phyloP scores from a whole-genome alignment of 2,797 vertebrate species.

The Alca torda region DNA sequence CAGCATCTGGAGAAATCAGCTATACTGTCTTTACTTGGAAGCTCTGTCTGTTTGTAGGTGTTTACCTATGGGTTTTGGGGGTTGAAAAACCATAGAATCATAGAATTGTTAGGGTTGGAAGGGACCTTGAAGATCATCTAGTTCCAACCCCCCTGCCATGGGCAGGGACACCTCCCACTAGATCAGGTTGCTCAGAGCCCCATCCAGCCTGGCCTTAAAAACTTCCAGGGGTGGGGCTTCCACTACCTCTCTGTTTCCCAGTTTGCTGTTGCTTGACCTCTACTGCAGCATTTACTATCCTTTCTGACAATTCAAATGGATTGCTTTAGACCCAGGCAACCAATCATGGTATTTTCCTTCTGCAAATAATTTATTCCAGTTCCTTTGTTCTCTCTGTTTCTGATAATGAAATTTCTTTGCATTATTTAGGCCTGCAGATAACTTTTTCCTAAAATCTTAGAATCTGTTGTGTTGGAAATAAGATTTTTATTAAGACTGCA shows the following conservation, averaged over 20 bases:
- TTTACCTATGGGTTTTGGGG: background rate
- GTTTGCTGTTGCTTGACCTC: background rate
- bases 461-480: background rate
- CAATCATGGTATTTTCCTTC: background rate
- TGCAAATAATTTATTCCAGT: background rate
- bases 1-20: background rate
- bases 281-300: background rate
- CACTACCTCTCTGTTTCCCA: background rate
- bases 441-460: background rate
- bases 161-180: too few species aligned
- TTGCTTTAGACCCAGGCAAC: background rate
- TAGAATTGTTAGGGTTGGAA: too few species aligned
- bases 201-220: too few species aligned
- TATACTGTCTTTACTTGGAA: background rate
- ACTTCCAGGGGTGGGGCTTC: too few species aligned
- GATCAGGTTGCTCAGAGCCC: too few species aligned
- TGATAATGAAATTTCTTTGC: background rate
- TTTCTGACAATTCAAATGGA: background rate
- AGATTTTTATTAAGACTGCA: background rate
- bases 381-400: slow-evolving; percentile 2
- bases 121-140: too few species aligned
- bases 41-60: background rate
- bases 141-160: too few species aligned
- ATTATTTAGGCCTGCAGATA: background rate
- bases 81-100: background rate